Conservation (phyloP, 2,113 vertebrate genomes). For the Apodemus speciosus region DNA sequence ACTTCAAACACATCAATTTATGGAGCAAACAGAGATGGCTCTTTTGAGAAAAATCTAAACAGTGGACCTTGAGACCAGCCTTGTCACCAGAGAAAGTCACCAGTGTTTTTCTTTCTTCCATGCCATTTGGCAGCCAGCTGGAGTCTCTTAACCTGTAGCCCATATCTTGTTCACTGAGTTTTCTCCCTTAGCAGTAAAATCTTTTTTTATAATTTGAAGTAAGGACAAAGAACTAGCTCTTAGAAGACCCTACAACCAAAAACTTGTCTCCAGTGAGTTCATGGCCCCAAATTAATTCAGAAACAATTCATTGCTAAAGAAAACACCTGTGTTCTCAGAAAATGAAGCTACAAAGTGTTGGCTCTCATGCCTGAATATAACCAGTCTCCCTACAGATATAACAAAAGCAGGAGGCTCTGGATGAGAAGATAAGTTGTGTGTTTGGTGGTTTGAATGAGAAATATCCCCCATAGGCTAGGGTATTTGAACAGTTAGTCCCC, state of each 20-base stretch:
- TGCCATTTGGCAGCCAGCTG: no score
- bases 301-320: constrained; percentile 63
- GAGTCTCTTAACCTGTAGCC: not conserved
- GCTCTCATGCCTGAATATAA: constrained; percentile 16
- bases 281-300: constrained; percentile 48
- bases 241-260: constrained; percentile 27
- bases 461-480: not conserved
- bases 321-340: constrained; percentile 59
- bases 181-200: not conserved
- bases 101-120: not conserved
- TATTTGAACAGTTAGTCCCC: not conserved
- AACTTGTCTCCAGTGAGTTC: constrained; percentile 26
- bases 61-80: constrained; percentile 48
- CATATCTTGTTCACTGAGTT: not conserved
- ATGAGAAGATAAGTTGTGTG: not conserved
- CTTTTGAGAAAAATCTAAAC: not conserved
- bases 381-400: not conserved
- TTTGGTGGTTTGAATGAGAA: not conserved
- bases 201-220: not conserved
- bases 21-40: constrained; percentile 36
- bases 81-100: constrained; percentile 53
- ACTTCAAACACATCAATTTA: constrained; percentile 17
- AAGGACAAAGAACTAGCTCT: constrained; percentile 14
- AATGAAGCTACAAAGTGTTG: constrained; percentile 71
- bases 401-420: not conserved